These are phyloP conservation scores for Trigoniulus corallinus DNA, from an alignment of 1,140 invertebrate genomes.

Conservation along the genomic window DNA sequence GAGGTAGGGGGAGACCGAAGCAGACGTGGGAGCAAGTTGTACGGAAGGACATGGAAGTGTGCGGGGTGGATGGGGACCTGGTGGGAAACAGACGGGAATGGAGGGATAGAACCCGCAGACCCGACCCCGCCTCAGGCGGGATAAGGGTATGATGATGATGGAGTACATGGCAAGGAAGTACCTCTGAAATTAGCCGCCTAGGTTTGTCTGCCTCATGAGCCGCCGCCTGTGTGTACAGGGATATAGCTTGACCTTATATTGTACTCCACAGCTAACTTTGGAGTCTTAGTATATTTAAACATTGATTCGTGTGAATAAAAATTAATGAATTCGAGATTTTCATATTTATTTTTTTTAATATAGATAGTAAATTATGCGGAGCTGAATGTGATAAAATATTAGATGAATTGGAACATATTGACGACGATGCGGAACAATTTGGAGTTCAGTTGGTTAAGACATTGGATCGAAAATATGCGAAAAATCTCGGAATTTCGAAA, in stretches of 20 bases:
- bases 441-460: constrained; percentile 90
- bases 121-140: no score
- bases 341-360: constrained; percentile 15
- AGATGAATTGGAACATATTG: constrained; percentile 79
- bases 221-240: background rate
- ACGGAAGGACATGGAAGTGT: no score
- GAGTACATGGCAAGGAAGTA: background rate
- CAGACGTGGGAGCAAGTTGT: no score
- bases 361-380: constrained; percentile 76
- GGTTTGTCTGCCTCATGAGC: background rate
- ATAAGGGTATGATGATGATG: no score
- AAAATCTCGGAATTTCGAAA: constrained; percentile 82
- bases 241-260: background rate
- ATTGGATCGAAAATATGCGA: constrained; percentile 84
- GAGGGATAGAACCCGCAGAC: no score
- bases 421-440: constrained; percentile 83
- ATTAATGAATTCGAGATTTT: background rate
- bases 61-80: no score
- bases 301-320: background rate
- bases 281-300: background rate
- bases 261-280: background rate
- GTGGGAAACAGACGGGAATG: no score
- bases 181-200: background rate
- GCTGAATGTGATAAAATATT: constrained; percentile 73
- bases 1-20: no score